phyloP scores from a whole-genome alignment of 1,140 invertebrate species.

The Watersipora subatra region DNA sequence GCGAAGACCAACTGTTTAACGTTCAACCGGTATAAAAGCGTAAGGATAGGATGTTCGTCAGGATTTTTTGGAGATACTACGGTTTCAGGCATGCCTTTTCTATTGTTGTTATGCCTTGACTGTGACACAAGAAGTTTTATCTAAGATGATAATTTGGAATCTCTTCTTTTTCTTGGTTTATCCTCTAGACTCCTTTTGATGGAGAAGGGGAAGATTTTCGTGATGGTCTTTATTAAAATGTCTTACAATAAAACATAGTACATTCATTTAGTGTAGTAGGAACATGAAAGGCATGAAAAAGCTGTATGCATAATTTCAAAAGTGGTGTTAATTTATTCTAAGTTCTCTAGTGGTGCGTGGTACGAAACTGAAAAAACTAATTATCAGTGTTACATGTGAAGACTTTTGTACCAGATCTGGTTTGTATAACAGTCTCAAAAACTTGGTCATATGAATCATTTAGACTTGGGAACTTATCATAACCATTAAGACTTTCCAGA shows the following conservation, averaged over 20 bases:
- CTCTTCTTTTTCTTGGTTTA: background rate
- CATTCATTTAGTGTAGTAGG: background rate
- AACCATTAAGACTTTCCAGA: too few relatives aligned
- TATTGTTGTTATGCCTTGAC: background rate
- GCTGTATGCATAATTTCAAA: background rate
- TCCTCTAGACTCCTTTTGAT: background rate
- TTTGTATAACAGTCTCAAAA: too few relatives aligned
- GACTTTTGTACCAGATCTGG: too few relatives aligned
- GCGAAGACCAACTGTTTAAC: too few relatives aligned
- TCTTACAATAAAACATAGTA: background rate
- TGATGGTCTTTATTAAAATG: background rate
- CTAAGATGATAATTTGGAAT: background rate
- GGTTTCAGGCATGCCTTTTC: constrained; percentile 32
- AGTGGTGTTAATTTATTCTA: background rate
- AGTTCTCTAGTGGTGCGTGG: too few relatives aligned
- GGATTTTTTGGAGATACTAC: constrained; percentile 49
- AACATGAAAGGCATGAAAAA: too few relatives aligned
- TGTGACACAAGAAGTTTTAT: background rate
- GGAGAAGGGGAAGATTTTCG: background rate
- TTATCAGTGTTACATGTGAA: too few relatives aligned
- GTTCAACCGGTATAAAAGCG: constrained; percentile 19
- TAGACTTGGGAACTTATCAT: too few relatives aligned
- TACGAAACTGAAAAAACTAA: too few relatives aligned
- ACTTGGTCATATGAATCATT: too few relatives aligned
- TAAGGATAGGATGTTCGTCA: constrained; percentile 45